Conservation (phyloP, 2,888 invertebrate species). For the Drosophila antonietae region DNA sequence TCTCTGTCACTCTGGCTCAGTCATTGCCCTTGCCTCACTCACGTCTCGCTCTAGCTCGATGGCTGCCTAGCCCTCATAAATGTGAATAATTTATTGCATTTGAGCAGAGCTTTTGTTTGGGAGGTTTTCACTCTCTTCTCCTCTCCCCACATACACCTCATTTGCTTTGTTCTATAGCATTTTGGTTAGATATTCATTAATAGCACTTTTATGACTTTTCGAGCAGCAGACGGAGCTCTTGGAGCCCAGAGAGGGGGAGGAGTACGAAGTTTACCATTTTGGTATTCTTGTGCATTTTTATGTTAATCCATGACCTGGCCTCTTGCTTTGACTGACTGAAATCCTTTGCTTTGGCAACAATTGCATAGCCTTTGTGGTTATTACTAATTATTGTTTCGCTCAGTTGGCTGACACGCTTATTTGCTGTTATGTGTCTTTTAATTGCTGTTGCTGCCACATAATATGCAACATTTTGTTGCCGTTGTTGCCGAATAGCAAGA, state of each 20-base stretch:
- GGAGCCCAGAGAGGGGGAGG: background rate
- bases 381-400: conserved; percentile 81
- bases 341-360: conserved; percentile 17
- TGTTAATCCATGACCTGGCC: conserved; percentile 67
- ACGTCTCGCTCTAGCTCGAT: background rate
- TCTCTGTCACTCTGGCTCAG: conserved; percentile 10
- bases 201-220: conserved; percentile 77
- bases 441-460: conserved; percentile 74
- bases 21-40: background rate
- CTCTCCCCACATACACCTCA: background rate
- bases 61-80: conserved; percentile 53
- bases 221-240: conserved; percentile 43
- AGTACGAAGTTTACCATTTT: background rate
- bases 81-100: conserved; percentile 80
- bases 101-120: conserved; percentile 60
- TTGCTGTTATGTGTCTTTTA: conserved; percentile 80
- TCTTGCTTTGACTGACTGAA: conserved; percentile 20
- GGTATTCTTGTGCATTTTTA: conserved; percentile 72
- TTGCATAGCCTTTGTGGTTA: conserved; percentile 52
- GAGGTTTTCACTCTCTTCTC: conserved; percentile 15
- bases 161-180: conserved; percentile 38
- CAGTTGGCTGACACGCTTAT: conserved; percentile 76
- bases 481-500: conserved; percentile 33
- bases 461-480: conserved; percentile 54
- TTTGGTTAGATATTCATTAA: conserved; percentile 78